Percentiles rank a stretch among this genome's conserved stretches.
These are phyloP conservation scores for Toxotes lorentzi DNA, from an alignment of 2,797 vertebrate genomes.

Conservation along the genomic window DNA sequence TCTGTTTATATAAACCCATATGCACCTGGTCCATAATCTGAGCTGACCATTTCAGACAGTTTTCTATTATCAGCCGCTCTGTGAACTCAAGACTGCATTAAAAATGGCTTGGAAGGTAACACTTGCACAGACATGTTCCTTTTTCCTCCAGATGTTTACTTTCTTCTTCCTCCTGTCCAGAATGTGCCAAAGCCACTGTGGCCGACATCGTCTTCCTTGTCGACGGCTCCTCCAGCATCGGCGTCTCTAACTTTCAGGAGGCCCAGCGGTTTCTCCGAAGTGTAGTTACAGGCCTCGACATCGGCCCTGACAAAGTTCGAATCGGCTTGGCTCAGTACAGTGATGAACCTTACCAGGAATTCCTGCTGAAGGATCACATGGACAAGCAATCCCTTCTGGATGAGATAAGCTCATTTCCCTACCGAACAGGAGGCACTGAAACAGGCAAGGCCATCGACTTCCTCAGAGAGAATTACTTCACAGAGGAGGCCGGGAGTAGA, in stretches of 20 bases:
- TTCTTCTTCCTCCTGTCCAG: constrained; percentile 69
- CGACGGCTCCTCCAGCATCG: constrained; percentile 86
- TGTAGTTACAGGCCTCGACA: constrained; percentile 81
- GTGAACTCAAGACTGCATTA: neutral
- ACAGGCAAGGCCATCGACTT: constrained; percentile 86
- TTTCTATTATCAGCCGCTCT: neutral
- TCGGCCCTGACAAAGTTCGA: constrained; percentile 82
- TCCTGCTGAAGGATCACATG: constrained; percentile 83
- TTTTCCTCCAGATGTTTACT: constrained; percentile 16
- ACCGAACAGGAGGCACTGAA: constrained; percentile 77
- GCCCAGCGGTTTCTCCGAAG: constrained; percentile 83
- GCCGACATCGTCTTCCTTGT: constrained; percentile 90
- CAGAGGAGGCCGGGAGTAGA: constrained; percentile 78
- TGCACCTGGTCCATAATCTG: neutral
- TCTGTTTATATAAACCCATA: neutral
- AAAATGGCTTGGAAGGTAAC: neutral
- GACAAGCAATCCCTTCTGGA: constrained; percentile 80
- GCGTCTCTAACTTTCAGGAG: constrained; percentile 78
- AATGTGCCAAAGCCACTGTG: constrained; percentile 79
- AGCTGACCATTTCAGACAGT: neutral
- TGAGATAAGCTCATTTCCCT: constrained; percentile 76
- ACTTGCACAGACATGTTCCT: neutral
- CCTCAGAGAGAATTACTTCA: constrained; percentile 80
- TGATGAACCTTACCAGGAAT: constrained; percentile 74
- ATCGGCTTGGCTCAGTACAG: constrained; percentile 88